Conservation (phyloP, 2,888 invertebrate species). For the Plebejus anna region DNA sequence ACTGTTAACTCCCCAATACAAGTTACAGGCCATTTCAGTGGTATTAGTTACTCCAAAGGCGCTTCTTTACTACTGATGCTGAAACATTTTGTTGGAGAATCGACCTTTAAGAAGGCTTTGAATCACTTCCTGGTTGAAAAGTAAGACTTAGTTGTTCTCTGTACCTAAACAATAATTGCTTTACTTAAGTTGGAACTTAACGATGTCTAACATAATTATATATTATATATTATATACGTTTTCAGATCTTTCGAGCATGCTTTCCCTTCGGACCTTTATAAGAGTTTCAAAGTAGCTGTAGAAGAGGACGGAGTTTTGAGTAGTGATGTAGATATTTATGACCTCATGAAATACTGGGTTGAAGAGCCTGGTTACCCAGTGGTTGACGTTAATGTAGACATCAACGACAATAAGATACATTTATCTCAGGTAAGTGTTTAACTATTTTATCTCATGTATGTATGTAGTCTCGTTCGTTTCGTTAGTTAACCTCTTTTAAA, state of each 20-base stretch:
- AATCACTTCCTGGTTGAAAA: slow-evolving; percentile 44
- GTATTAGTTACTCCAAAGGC: slow-evolving; percentile 85
- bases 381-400: slow-evolving; percentile 68
- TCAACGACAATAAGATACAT: slow-evolving; percentile 49
- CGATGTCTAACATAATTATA: no score
- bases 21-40: slow-evolving; percentile 82
- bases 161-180: background rate
- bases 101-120: slow-evolving; percentile 78
- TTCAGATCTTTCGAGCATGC: slow-evolving; percentile 59
- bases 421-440: slow-evolving; percentile 53
- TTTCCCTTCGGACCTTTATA: slow-evolving; percentile 56
- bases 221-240: background rate
- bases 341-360: slow-evolving; percentile 77
- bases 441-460: background rate
- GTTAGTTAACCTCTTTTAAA: no score
- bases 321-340: slow-evolving; percentile 43
- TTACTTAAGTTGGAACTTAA: background rate
- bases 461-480: no score
- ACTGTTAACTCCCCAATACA: slow-evolving; percentile 80
- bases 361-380: slow-evolving; percentile 81
- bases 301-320: slow-evolving; percentile 49
- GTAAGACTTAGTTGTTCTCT: slow-evolving; percentile 32
- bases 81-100: slow-evolving; percentile 78
- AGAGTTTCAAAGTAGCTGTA: slow-evolving; percentile 52
- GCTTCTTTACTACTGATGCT: slow-evolving; percentile 83